Evolutionary conservation across 2,113 vertebrate species (phyloP), one percentile per base, ranked within the genome.

Genomic region (Stomatorhinus ivindoensis): DNA sequence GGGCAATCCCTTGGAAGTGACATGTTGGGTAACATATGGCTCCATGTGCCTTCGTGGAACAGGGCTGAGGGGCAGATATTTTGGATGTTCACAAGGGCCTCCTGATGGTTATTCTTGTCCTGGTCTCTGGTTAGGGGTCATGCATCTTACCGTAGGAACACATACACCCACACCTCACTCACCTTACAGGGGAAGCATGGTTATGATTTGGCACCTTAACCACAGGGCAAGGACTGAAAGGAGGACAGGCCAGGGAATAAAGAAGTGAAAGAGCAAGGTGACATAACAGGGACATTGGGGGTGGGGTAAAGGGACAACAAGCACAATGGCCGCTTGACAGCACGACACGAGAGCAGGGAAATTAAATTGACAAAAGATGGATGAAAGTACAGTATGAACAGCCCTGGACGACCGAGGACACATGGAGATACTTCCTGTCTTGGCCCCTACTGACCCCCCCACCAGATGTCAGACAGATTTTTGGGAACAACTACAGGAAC

Each of bases 51-150:
- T 61, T 39, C 19, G 24, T 48, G 73, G 69, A 48, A 24, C 31
- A 50, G 82, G 82, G 82, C 44, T 84, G 82, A n/a, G 82, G 82
- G 82, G 82, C 82, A 84, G 82, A 84, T 84, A 84, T 84, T 84
- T 47, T 84, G 44, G 44, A 47, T 42, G 21, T 84, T 84, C 42
- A 84, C 44, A 84, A 47, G 82, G 19, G 42, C 82, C 35, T 39
- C 69, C 31, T 17, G 39, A 17, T 39, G 73, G 73, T 42, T 80
- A 80, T 80, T 80, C 73, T 42, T 47, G 82, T 47, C 82, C 82
- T 47, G 21, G 44, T 44, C 42, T n/a, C 24, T 82, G 9, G 42
- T 46, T 46, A 10, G 44, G 44, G 44, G 44, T 10, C n/a, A 46
- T 46, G 2, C 82, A 84, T 84, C 39, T 84, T 46, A 84, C 82